These are phyloP conservation scores for Pyralis farinalis DNA, from an alignment of 2,888 invertebrate species.

Conservation along the genomic window DNA sequence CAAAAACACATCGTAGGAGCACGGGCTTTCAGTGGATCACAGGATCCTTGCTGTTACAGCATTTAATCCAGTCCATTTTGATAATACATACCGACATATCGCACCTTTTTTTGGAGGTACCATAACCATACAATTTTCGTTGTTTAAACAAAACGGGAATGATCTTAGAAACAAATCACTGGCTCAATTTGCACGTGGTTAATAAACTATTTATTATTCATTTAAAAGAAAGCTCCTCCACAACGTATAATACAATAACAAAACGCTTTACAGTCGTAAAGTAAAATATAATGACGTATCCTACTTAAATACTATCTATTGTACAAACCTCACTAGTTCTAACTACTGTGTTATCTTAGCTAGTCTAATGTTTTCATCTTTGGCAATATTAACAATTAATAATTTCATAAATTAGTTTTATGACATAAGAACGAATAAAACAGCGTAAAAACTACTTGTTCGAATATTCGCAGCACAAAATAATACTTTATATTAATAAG, in stretches of 20 bases:
- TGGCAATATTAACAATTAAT: constrained; percentile 43
- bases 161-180: constrained; percentile 4
- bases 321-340: constrained; percentile 49
- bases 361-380: constrained; percentile 45
- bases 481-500: neutral
- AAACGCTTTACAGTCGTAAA: constrained; percentile 14
- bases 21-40: no score
- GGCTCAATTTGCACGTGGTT: constrained; percentile 1
- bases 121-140: no score
- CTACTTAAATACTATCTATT: constrained; percentile 43
- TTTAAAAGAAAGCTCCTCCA: neutral
- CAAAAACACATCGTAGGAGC: no score
- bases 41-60: no score
- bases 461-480: neutral
- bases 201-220: constrained; percentile 10
- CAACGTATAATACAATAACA: constrained; percentile 15
- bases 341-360: constrained; percentile 37
- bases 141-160: constrained; percentile 1
- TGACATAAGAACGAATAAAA: neutral
- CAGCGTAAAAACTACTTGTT: neutral
- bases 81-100: no score
- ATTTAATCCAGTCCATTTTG: no score
- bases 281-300: constrained; percentile 27
- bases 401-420: constrained; percentile 12
- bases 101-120: no score